These are phyloP conservation scores for Platycnemis pennipes DNA, from an alignment of 2,888 invertebrate species.

Conservation along the genomic window DNA sequence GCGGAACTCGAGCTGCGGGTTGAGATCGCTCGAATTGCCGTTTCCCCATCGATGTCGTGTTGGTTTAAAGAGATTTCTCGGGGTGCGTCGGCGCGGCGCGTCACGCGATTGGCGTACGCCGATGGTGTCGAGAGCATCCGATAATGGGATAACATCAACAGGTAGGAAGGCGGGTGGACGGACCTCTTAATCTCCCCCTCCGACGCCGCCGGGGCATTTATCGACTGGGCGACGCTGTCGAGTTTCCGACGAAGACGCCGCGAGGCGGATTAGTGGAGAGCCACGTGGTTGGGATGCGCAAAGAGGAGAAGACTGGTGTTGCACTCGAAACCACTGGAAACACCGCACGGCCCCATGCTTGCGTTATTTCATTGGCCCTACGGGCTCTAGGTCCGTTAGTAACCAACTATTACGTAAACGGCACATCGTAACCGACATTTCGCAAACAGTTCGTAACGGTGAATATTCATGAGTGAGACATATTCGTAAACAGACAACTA, in stretches of 20 bases:
- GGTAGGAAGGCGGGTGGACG: background rate
- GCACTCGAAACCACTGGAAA: too few species aligned
- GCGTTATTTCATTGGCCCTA: too few species aligned
- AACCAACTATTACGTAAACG: too few species aligned
- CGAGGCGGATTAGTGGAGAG: too few species aligned
- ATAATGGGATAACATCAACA: conserved; percentile 1
- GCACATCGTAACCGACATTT: too few species aligned
- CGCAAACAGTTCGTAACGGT: too few species aligned
- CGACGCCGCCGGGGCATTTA: background rate
- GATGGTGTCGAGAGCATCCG: background rate
- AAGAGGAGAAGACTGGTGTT: too few species aligned
- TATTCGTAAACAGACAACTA: too few species aligned
- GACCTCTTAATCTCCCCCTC: background rate
- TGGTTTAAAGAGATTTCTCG: background rate
- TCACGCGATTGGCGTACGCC: background rate
- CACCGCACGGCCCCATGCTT: too few species aligned
- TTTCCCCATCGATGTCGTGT: background rate
- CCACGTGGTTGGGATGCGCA: too few species aligned
- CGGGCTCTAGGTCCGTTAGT: too few species aligned
- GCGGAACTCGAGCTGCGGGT: background rate
- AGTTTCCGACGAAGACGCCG: background rate
- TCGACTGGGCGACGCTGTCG: background rate
- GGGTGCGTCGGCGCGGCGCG: background rate
- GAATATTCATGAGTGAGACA: too few species aligned
- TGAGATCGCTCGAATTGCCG: background rate